Evolutionary conservation across 2,888 invertebrate genomes (phyloP).

Genomic region (Apotomis turbidana): DNA sequence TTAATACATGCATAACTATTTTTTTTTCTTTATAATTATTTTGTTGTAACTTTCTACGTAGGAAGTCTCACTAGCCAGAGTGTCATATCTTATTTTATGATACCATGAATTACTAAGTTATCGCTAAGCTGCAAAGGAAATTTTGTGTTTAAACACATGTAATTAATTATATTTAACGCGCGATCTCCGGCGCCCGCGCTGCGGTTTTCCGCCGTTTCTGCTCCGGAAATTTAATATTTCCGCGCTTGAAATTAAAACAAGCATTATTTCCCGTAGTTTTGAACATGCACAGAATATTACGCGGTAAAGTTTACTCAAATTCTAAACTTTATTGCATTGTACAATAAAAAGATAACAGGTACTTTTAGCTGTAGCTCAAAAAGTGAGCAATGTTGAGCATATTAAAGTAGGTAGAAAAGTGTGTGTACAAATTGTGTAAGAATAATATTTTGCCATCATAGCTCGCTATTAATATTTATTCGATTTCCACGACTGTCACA

Average conservation of each 20-base stretch:
- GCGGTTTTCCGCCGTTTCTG: constrained; percentile 26
- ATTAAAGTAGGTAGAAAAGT: too few species aligned
- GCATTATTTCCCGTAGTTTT: constrained; percentile 23
- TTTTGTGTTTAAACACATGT: neutral
- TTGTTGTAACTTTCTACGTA: neutral
- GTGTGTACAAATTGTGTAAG: too few species aligned
- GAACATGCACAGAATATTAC: constrained; percentile 1
- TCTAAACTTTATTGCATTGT: neutral
- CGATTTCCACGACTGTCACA: too few species aligned
- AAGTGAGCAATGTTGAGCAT: too few species aligned
- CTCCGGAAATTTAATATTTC: constrained; percentile 35
- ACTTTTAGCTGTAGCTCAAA: too few species aligned
- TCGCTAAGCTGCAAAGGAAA: neutral
- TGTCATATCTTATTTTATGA: neutral
- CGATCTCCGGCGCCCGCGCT: constrained; percentile 20
- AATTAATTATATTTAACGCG: constrained; percentile 13
- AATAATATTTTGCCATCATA: too few species aligned
- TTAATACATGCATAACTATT: too few species aligned
- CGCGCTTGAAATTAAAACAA: constrained; percentile 12
- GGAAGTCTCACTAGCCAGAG: neutral
- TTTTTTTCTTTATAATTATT: neutral
- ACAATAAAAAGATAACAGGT: too few species aligned
- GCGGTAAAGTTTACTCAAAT: neutral
- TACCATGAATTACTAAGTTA: neutral
- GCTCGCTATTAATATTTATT: too few species aligned